Percentiles rank a stretch among this genome's conserved stretches.
phyloP scores from a whole-genome alignment of 2,888 invertebrate species.

The Thymelicus lineola region DNA sequence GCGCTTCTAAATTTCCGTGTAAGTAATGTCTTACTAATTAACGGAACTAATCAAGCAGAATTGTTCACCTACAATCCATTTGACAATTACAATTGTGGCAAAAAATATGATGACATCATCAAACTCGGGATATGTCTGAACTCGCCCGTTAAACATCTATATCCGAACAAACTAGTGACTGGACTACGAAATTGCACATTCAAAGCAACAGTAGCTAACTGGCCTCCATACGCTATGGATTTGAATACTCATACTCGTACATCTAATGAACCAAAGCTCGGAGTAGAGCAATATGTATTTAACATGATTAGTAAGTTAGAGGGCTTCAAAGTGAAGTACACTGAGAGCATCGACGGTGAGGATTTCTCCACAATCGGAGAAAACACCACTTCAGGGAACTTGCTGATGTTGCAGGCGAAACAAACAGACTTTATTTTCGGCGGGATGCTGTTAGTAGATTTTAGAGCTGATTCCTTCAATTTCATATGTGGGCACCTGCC shows the following conservation, averaged over 20 bases:
- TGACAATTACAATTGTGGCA: constrained; percentile 65
- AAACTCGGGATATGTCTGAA: constrained; percentile 55
- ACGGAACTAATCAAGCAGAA: constrained; percentile 50
- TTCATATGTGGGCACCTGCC: constrained; percentile 54
- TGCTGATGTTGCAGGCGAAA: constrained; percentile 46
- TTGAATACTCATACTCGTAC: constrained; percentile 30
- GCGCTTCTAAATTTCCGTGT: constrained; percentile 52
- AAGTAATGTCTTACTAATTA: constrained; percentile 53
- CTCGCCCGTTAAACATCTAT: constrained; percentile 46
- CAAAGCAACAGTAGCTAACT: constrained; percentile 53
- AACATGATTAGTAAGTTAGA: constrained; percentile 54
- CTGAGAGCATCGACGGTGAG: constrained; percentile 45
- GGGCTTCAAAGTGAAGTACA: constrained; percentile 56
- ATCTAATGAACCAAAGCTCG: constrained; percentile 25
- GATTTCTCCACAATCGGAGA: constrained; percentile 43
- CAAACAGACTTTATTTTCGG: constrained; percentile 50
- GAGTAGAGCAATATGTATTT: constrained; percentile 51
- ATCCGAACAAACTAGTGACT: constrained; percentile 52
- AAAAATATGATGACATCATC: constrained; percentile 55
- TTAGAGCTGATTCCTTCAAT: constrained; percentile 50
- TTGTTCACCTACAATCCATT: constrained; percentile 66
- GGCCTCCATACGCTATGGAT: constrained; percentile 59
- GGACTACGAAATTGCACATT: constrained; percentile 61
- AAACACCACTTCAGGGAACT: constrained; percentile 52
- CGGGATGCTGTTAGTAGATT: constrained; percentile 47